These are phyloP conservation scores for Malurus melanocephalus DNA, from an alignment of 2,113 vertebrate genomes.

Conservation along the genomic window DNA sequence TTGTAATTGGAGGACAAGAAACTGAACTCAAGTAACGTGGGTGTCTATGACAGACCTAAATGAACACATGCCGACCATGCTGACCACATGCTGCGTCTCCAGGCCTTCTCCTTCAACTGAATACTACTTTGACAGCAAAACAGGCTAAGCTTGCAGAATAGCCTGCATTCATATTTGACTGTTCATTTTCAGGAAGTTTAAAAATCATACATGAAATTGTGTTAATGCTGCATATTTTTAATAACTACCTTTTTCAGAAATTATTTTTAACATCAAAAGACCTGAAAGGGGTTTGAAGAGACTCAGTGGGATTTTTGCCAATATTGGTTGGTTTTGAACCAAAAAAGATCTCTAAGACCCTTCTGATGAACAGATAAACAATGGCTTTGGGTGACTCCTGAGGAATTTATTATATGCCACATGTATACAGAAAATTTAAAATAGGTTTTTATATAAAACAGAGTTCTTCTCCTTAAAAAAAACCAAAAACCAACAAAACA, in stretches of 20 bases:
- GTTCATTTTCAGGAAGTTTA: not conserved
- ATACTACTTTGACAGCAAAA: not conserved
- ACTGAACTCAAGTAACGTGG: not conserved
- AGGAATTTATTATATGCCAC: not conserved
- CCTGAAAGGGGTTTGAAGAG: not conserved
- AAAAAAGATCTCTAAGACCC: not conserved
- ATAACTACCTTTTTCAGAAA: not conserved
- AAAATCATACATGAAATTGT: not conserved
- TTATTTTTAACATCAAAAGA: not conserved
- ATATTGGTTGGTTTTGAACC: not conserved
- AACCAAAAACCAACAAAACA: fast-evolving
- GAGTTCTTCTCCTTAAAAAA: not conserved
- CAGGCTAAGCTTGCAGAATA: not conserved
- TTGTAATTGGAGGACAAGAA: not conserved
- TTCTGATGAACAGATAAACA: not conserved
- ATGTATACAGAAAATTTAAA: not conserved
- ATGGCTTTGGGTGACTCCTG: not conserved
- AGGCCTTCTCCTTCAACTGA: not conserved
- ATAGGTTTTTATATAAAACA: not conserved
- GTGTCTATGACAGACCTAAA: not conserved
- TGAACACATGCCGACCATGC: not conserved
- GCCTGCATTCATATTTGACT: not conserved
- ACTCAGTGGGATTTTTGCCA: not conserved
- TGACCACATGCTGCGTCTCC: not conserved
- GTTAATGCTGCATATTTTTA: not conserved